Base-by-base conservation (phyloP, 2,888 invertebrate genomes). In the Gymnoscelis rufifasciata region DNA sequence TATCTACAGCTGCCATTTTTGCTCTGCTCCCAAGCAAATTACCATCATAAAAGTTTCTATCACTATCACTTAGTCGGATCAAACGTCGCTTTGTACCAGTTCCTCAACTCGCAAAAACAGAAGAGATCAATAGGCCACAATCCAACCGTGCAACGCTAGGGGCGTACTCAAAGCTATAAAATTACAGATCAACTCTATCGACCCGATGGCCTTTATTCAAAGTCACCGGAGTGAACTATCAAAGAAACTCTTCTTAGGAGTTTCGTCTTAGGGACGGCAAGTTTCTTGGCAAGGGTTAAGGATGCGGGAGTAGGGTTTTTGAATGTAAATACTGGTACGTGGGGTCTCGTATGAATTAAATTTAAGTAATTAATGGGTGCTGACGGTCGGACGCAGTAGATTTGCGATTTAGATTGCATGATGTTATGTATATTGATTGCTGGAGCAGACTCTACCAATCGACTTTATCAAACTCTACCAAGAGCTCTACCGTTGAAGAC, bases 131-230 rank as follows among this genome's bases (percentile, higher is more conserved):
- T 81, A 81, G 71, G 74, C 81, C 81, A 71, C 82, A 83, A 80
- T 81, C 75, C 55, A 54, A 68, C 62, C 72, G 70, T 74, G 68
- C 65, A 66, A 60, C 61, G 64, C 80, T 81, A 69, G 71, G 80
- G 80, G 76, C 74, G 72, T 70, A 64, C 74, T 83, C 83, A 83
- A 80, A 81, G 83, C 82, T 84, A 87, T 88, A 88, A 87, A 87
- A 88, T 88, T 87, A 87, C 84, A 87, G 87, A 87, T 88, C 87
- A 87, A 83, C 81, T 83, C 81, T 77, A 83, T 87, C 84, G 83
- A 84, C 81, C 86, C 78, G 66, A 70, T 83, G 81, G 74, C 81
- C 86, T 84, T 86, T 87, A 86, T 87, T 78, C 81, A 63, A 62
- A 79, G 69, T 70, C 83, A 81, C 65, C 81, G 75, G 76, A 82